Conservation (phyloP, 1,140 invertebrate genomes). For the Drosophila punjabiensis region DNA sequence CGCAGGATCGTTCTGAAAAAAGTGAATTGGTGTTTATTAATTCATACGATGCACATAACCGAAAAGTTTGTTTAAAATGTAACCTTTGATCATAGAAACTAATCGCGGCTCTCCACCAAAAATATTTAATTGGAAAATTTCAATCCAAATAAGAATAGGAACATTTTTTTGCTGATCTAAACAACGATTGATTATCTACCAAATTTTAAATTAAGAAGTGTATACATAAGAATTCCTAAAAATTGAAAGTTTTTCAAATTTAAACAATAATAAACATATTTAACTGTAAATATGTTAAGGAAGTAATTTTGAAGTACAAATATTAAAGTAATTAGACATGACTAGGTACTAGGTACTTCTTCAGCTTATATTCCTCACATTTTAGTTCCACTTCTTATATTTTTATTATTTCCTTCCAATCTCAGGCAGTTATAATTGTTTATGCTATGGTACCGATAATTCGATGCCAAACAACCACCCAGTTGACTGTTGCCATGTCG, state of each 20-base stretch:
- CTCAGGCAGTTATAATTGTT: slow-evolving; percentile 17
- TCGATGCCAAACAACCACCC: slow-evolving; percentile 57
- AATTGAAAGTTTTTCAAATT: neutral
- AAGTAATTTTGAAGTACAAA: neutral
- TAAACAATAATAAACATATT: neutral
- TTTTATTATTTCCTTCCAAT: slow-evolving; percentile 1
- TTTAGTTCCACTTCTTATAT: neutral
- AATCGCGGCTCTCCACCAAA: neutral
- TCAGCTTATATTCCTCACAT: neutral
- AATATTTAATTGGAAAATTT: neutral
- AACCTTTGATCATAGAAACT: no score
- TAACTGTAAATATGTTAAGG: neutral
- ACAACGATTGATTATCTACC: no score
- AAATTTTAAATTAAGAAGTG: neutral
- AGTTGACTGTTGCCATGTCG: slow-evolving; percentile 1
- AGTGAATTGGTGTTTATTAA: neutral
- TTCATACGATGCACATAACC: neutral
- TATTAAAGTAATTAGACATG: neutral
- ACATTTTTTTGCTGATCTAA: no score
- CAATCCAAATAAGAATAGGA: neutral
- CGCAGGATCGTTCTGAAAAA: slow-evolving; percentile 77
- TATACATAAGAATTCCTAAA: neutral
- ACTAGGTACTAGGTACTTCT: neutral
- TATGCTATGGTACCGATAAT: slow-evolving; percentile 13
- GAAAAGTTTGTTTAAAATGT: no score